Evolutionary conservation across 2,113 vertebrate species (phyloP).

Genomic region (Cavia porcellus): DNA sequence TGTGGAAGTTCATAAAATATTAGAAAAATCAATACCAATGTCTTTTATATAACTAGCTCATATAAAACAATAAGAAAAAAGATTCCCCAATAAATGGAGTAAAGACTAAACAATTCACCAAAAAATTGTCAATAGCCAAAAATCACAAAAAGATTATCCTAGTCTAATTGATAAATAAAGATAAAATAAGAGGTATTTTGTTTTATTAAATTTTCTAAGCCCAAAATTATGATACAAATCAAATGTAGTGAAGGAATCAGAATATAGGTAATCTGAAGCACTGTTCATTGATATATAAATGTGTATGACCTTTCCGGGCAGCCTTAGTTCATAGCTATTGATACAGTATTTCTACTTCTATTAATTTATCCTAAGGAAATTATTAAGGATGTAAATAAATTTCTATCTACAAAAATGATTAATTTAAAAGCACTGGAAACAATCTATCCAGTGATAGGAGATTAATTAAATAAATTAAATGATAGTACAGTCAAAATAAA

Average conservation of each 20-base stretch:
- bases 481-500: not conserved
- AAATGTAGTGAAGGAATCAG: not conserved
- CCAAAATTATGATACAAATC: constrained; percentile 39
- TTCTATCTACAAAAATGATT: not conserved
- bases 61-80: constrained; percentile 27
- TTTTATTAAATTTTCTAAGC: constrained; percentile 21
- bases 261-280: constrained; percentile 4
- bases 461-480: constrained; percentile 2
- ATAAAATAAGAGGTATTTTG: not conserved
- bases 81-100: not conserved
- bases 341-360: not conserved
- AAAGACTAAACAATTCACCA: not conserved
- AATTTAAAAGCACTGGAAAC: not conserved
- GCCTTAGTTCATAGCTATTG: not conserved
- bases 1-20: constrained; percentile 37
- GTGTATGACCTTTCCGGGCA: not conserved
- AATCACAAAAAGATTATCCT: constrained; percentile 6
- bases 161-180: constrained; percentile 5
- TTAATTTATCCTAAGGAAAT: constrained; percentile 19
- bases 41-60: not conserved
- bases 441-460: not conserved
- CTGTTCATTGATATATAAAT: not conserved
- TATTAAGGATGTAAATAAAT: not conserved
- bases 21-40: not conserved
- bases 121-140: constrained; percentile 15